Evolutionary conservation across 2,888 invertebrate genomes (phyloP).

Genomic region (Xylocampa areola): DNA sequence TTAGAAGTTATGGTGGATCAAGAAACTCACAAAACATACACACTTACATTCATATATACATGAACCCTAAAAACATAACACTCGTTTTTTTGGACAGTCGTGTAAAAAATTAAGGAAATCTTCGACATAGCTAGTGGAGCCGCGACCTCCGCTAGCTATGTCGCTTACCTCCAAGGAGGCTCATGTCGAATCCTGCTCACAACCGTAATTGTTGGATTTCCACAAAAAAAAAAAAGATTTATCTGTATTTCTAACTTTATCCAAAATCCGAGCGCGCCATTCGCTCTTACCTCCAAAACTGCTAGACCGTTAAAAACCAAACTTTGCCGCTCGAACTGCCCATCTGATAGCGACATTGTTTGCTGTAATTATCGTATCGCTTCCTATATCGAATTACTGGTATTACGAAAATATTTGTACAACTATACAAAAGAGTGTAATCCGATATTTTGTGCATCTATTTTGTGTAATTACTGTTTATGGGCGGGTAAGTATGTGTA

Average conservation of each 20-base stretch:
- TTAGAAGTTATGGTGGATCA: no score
- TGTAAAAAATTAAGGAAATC: no score
- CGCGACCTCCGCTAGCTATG: no score
- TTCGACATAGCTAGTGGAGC: no score
- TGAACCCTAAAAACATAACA: no score
- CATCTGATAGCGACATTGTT: conserved; percentile 79
- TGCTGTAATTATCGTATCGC: conserved; percentile 81
- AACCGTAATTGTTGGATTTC: neutral
- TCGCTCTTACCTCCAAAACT: conserved; percentile 49
- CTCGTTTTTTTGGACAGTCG: no score
- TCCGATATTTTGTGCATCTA: conserved; percentile 71
- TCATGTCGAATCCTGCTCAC: no score
- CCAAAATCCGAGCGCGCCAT: conserved; percentile 24
- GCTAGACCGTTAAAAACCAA: conserved; percentile 54
- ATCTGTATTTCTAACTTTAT: neutral
- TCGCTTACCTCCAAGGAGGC: neutral
- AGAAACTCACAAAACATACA: no score
- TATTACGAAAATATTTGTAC: conserved; percentile 75
- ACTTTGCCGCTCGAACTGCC: conserved; percentile 62
- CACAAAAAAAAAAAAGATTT: conserved; percentile 1
- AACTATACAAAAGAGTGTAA: conserved; percentile 71
- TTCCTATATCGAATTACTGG: conserved; percentile 69
- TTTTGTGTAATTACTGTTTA: conserved; percentile 51
- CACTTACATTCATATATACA: no score
- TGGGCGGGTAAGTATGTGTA: conserved; percentile 36